Percentiles rank a stretch among this genome's conserved stretches.
Evolutionary conservation across 2,113 vertebrate genomes (phyloP).

Genomic region (Morone chrysops): DNA sequence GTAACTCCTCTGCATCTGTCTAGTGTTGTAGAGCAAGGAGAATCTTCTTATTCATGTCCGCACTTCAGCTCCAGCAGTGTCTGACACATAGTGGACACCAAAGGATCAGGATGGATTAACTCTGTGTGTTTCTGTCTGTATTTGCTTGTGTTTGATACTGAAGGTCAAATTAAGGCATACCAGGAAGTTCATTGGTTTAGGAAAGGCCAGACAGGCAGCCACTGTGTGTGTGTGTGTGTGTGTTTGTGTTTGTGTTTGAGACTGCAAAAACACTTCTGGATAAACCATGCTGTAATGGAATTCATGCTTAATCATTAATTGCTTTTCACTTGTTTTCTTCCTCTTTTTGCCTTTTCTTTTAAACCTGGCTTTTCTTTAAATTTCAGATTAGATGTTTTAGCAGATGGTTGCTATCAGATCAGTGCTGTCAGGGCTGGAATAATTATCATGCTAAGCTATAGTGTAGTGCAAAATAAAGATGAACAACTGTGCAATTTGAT

Average conservation of each 20-base stretch:
- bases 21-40: neutral
- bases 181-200: neutral
- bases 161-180: slow-evolving; percentile 39
- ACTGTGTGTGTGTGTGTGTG: neutral
- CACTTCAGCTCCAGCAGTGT: slow-evolving; percentile 34
- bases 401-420: neutral
- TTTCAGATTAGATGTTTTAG: neutral
- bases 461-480: neutral
- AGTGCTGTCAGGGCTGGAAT: neutral
- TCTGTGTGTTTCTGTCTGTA: slow-evolving; percentile 34
- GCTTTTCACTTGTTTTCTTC: neutral
- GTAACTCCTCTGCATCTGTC: neutral
- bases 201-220: neutral
- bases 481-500: neutral
- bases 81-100: slow-evolving; percentile 22
- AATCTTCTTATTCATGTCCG: slow-evolving; percentile 13
- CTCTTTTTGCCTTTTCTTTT: neutral
- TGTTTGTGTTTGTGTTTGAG: neutral
- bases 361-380: too few relatives aligned
- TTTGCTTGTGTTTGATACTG: slow-evolving; percentile 43
- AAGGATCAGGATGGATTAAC: slow-evolving; percentile 62
- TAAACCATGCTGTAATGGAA: neutral
- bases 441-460: neutral
- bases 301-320: neutral
- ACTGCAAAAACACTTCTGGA: too few relatives aligned